Evolutionary conservation across 2,888 invertebrate species (phyloP), one percentile per base, ranked within the genome.

Genomic region (Pyrocoelia pectoralis): DNA sequence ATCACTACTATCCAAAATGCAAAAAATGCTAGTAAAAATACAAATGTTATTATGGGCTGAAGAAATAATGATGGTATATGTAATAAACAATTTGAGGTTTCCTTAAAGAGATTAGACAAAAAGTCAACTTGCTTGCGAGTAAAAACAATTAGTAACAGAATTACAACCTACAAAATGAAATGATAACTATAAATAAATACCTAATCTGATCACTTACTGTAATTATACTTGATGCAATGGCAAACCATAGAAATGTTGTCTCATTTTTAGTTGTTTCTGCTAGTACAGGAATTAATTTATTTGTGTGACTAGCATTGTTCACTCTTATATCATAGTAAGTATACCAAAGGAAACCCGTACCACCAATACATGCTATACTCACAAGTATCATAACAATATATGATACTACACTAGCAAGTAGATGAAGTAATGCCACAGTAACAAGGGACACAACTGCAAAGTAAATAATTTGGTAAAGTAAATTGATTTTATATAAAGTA

Each of bases 351-450:
- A 93, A 86, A 10, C 81, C 88, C 14, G 95, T 93, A 1, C 93
- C 90, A 40, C 88, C 90, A 59, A 94, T 83, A 77, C 92, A 90
- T 40, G 90, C 89, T 53, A 94, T 78, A 28, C 89, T 88, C 9
- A 94, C 92, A 52, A 92, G 82, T 58, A 91, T 86, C 86, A 96
- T 92, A 71, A 97, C 92, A 95, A 95, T 87, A 89, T 93, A 94
- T 2, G 96, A 93, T 3, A 96, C 92, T 52, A 95, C 79, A 62
- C 88, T 88, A 0, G 96, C 94, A 71, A 96, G 78, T 78, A 92
- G 87, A 78, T 95, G 93, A 72, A 97, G 87, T 72, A 96, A 86
- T 50, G 91, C 88, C 33, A 96, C 91, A 84, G 94, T 89, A 5
- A 92, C 81, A 61, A 96, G 84, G 1, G 96, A 94, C 70, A 95